Base-by-base conservation (phyloP, 2,797 vertebrate genomes). In the Oreonectes daqikongensis region DNA sequence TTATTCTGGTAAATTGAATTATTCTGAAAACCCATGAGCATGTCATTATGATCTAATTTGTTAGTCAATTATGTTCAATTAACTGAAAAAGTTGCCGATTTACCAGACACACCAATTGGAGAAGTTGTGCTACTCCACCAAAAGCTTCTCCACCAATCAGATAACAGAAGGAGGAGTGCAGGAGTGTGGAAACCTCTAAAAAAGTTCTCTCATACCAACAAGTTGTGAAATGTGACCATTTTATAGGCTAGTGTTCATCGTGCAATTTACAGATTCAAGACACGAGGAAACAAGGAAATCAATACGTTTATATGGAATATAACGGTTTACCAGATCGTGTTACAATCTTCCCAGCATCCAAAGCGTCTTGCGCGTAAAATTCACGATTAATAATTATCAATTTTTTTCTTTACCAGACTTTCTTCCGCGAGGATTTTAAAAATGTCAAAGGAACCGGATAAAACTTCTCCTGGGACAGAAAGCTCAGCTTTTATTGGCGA, bases 401-500 rank as follows among this genome's bases (percentile, higher is more conserved):
- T 17, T 8, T 60, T 59, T 18, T 60, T 5, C n/a, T 15, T 28
- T 22, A 57, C 12, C 11, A 28, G 28, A 59, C 24, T 18, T 59
- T 18, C 7, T 4, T 14, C 28, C 61, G 4, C 5, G 18, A 76
- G 55, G 66, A 69, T 77, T 61, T 38, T 20, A 52, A 77, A n/a
- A 17, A 97, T 97, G 96, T 95, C 94, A 69, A 96, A 96, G 69
- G 94, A 95, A 82, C 95, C 92, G 82, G 93, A 95, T 86, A 96
- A 95, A 90, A 91, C 86, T 85, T 95, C 96, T 0, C 86, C 94
- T 0, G 96, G 95, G 76, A 94, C 95, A n/a, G 92, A 91, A 88
- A 96, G 95, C 88, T 96, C 95, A 77, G 93, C 95, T 91, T 97
- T 95, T 64, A 94, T 93, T 83, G 95, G 94, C 79, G 96, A 97